phyloP scores from a whole-genome alignment of 2,888 invertebrate genomes.

The Heliconius ismenius region DNA sequence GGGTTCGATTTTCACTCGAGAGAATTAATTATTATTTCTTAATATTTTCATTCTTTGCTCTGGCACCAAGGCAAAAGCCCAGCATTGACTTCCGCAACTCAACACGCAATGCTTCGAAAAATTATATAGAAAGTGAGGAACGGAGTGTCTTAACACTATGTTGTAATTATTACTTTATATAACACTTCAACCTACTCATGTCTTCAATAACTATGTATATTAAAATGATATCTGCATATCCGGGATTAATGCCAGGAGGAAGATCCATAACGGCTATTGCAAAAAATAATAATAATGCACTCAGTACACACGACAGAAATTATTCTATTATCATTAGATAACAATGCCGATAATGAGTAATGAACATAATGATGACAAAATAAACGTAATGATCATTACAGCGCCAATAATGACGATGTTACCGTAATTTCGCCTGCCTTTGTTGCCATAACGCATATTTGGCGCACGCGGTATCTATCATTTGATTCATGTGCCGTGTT shows the following conservation, averaged over 20 bases:
- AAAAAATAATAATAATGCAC: background rate
- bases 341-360: background rate
- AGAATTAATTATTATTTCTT: no score
- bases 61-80: no score
- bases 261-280: background rate
- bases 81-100: no score
- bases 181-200: background rate
- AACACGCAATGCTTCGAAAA: no score
- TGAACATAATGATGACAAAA: conserved; percentile 1
- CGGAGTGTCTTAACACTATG: no score
- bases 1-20: no score
- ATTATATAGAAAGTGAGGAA: no score
- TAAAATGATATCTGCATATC: no score
- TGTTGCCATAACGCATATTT: conserved; percentile 95
- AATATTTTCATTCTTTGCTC: no score
- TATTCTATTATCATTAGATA: background rate
- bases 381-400: background rate
- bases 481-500: conserved; percentile 92
- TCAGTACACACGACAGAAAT: background rate
- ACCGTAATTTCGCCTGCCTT: conserved; percentile 82
- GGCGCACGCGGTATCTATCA: conserved; percentile 91
- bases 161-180: background rate
- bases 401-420: conserved; percentile 44
- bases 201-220: background rate
- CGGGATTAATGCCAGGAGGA: no score